Conservation (phyloP, 2,113 vertebrate species). For the Tyrannus savana region DNA sequence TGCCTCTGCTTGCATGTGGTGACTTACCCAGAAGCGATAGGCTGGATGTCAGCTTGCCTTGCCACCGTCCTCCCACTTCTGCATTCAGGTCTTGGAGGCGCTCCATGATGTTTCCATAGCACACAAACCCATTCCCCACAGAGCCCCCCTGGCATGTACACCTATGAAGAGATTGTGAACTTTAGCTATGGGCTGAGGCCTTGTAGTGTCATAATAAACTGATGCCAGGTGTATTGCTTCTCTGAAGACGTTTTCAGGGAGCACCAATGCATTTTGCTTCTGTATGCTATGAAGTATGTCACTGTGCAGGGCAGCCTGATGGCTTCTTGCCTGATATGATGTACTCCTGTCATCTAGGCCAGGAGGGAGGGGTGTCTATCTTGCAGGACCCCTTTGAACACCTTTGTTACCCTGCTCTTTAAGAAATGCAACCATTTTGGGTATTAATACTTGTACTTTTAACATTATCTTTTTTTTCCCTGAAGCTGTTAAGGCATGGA, state of each 20-base stretch:
- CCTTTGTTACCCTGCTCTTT: neutral
- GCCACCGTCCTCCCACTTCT: slow-evolving; percentile 80
- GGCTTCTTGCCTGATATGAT: neutral
- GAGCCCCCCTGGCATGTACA: slow-evolving; percentile 84
- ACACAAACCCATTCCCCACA: slow-evolving; percentile 82
- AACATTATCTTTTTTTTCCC: neutral
- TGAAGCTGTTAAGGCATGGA: neutral
- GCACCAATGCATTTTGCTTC: fast-evolving
- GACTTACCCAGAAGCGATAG: slow-evolving; percentile 84
- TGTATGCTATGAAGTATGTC: neutral
- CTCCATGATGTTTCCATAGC: slow-evolving; percentile 87
- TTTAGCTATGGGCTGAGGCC: neutral
- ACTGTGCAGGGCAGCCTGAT: neutral
- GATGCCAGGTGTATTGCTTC: neutral
- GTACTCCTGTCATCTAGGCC: neutral
- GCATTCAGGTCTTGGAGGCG: slow-evolving; percentile 83
- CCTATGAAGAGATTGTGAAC: slow-evolving; percentile 52
- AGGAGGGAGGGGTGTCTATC: fast-evolving
- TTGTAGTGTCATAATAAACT: neutral
- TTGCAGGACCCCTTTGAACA: neutral
- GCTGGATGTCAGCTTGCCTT: slow-evolving; percentile 82
- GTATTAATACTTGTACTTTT: neutral
- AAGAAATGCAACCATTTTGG: neutral
- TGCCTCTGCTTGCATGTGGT: fast-evolving
- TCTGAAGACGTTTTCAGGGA: neutral